These are phyloP conservation scores for Conopomorpha cramerella DNA, from an alignment of 1,140 invertebrate genomes.

Conservation along the genomic window DNA sequence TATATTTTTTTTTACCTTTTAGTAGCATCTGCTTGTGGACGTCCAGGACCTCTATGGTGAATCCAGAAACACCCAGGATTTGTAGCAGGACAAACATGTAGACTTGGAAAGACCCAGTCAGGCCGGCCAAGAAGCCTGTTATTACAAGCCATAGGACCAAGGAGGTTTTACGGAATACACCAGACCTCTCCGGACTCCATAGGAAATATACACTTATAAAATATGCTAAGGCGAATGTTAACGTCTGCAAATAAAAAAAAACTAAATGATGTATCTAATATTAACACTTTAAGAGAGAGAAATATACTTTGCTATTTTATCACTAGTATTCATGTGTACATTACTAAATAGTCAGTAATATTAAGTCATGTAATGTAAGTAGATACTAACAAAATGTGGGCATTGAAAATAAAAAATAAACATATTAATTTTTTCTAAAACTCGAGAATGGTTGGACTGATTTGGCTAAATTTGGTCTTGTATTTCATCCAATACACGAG, in stretches of 20 bases:
- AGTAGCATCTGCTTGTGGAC: conserved; percentile 29
- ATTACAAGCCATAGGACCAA: conserved; percentile 66
- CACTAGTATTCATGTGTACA: too few relatives aligned
- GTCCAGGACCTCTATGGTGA: conserved; percentile 40
- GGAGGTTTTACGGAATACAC: conserved; percentile 62
- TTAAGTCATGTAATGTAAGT: too few relatives aligned
- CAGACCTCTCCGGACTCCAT: conserved; percentile 65
- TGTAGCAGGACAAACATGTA: conserved; percentile 62
- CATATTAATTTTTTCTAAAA: too few relatives aligned
- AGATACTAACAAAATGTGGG: too few relatives aligned
- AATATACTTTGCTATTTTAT: too few relatives aligned
- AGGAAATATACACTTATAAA: conserved; percentile 49
- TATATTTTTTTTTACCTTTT: conserved; percentile 17
- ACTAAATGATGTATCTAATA: conserved; percentile 2
- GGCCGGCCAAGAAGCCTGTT: conserved; percentile 64
- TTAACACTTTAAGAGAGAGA: too few relatives aligned
- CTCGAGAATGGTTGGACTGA: too few relatives aligned
- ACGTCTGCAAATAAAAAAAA: conserved; percentile 29
- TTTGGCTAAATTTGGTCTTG: too few relatives aligned
- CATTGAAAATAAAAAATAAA: too few relatives aligned
- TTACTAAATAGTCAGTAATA: too few relatives aligned
- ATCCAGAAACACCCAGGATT: conserved; percentile 36
- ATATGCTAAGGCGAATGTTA: conserved; percentile 41
- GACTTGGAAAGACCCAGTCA: conserved; percentile 64
- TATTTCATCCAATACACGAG: too few relatives aligned